phyloP scores from a whole-genome alignment of 2,888 invertebrate genomes.

The Mechanitis mazaeus region DNA sequence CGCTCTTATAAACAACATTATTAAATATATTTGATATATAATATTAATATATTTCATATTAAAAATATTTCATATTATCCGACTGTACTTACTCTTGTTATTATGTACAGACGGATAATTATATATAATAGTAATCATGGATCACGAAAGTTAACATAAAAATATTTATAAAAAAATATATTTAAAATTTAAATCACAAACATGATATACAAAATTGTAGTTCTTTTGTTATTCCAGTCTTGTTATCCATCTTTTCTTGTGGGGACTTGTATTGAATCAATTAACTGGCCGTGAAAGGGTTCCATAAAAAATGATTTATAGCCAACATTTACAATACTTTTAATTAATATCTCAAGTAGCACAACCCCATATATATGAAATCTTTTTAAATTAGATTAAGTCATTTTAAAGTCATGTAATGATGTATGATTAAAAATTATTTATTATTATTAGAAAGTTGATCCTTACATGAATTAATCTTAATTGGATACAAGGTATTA shows the following conservation, averaged over 20 bases:
- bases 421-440: no score
- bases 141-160: no score
- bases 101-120: no score
- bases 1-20: not conserved
- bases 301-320: slow-evolving; percentile 66
- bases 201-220: slow-evolving; percentile 13
- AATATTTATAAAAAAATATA: not conserved
- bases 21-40: not conserved
- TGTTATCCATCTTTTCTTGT: slow-evolving; percentile 60
- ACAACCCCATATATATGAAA: slow-evolving; percentile 1
- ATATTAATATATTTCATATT: no score
- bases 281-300: slow-evolving; percentile 58
- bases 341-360: slow-evolving; percentile 61
- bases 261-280: slow-evolving; percentile 57
- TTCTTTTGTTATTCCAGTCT: slow-evolving; percentile 39
- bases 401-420: no score
- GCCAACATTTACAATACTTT: slow-evolving; percentile 56
- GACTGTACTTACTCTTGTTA: no score
- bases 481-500: no score
- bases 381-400: no score
- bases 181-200: not conserved
- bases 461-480: no score
- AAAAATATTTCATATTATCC: no score
- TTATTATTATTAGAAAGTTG: no score
- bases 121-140: no score